Evolutionary conservation across 1,140 invertebrate species (phyloP).

Genomic region (Tetragonula clypearis): DNA sequence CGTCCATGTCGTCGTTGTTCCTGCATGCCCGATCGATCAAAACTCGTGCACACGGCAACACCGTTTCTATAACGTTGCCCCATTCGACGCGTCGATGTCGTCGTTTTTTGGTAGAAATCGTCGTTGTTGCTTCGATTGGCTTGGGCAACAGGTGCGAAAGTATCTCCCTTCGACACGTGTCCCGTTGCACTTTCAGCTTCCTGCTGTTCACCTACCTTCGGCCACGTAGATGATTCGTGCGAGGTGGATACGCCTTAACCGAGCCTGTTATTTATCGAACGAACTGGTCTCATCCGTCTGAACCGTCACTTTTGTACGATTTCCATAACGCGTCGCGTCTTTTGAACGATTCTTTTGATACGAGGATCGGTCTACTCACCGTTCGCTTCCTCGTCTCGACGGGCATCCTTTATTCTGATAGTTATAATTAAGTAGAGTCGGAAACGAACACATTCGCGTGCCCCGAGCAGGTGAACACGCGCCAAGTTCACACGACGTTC

Average conservation of each 20-base stretch:
- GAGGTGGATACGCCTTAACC: constrained; percentile 34
- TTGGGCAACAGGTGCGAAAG: background rate
- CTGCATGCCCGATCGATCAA: background rate
- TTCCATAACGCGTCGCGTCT: background rate
- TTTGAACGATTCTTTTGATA: background rate
- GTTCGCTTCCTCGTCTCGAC: background rate
- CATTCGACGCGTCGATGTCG: background rate
- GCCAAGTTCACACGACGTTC: constrained; percentile 12
- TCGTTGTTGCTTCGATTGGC: too few relatives aligned
- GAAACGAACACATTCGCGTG: background rate
- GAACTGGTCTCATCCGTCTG: constrained; percentile 11
- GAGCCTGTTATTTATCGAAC: constrained; percentile 42
- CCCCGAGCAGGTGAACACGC: background rate
- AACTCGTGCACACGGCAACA: background rate
- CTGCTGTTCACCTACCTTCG: constrained; percentile 52
- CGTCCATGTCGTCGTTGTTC: background rate
- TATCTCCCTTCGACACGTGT: constrained; percentile 44
- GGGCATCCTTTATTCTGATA: background rate
- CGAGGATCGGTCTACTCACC: background rate
- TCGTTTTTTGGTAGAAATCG: background rate
- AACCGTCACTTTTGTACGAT: background rate
- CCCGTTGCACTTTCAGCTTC: constrained; percentile 37
- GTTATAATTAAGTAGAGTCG: background rate
- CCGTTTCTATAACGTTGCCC: background rate
- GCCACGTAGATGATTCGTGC: constrained; percentile 38